Evolutionary conservation across 2,888 invertebrate genomes (phyloP), one percentile per base, ranked within the genome.

Genomic region (Apomyelois bistriatella): DNA sequence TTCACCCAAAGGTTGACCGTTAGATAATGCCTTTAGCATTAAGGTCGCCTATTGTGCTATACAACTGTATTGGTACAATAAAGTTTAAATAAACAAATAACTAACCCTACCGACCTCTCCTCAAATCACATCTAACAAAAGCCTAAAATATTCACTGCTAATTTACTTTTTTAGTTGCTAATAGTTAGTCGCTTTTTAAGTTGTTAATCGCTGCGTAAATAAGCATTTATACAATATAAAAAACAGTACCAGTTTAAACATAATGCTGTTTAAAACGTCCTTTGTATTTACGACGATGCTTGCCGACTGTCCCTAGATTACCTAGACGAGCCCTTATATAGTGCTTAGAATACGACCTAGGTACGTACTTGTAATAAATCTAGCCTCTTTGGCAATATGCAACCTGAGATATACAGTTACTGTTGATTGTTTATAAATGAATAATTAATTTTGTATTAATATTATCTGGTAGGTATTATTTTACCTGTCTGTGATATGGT

Each of bases 321-420:
- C 59, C 65, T 76, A 75, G 74, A 58, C 61, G 66, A 67, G 81
- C 70, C 85, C 86, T 88, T 88, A 74, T 88, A 88, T 88, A 88
- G 80, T 61, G 55, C 62, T 66, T 48, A 64, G 69, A 58, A 67
- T 71, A 70, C 66, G 72, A 68, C 72, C 76, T 79, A 80, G 75
- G 81, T 65, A 64, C 55, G 59, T 66, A 71, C 61, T 69, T 66
- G 81, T 75, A 82, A 84, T 82, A 81, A 82, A 83, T 84, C 82
- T 70, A 55, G 58, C 55, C 53, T 40, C 74, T 85, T 85, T 79
- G 75, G 76, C 70, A 86, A 85, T 74, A 65, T 64, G 79, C 74
- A 79, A 80, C 73, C 36, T 66, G 76, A 79, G 72, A 58, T 62
- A 65, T 22, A 61, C 59, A n/a, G n/a, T 55, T 1, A 56, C 59